Conservation (phyloP, 1,140 invertebrate species). For the Aphelinus atriplicis region DNA sequence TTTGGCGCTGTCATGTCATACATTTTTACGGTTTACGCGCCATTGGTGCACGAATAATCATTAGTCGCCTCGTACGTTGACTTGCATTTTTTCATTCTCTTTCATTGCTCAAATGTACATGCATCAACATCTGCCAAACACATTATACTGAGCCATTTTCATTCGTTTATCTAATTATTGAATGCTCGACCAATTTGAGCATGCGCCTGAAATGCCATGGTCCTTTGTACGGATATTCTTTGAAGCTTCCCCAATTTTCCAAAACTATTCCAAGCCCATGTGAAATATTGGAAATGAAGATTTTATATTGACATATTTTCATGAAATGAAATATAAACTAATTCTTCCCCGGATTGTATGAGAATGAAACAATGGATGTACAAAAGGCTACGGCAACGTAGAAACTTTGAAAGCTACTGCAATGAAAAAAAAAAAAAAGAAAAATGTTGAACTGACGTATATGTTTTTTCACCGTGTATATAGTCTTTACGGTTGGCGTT, state of each 20-base stretch:
- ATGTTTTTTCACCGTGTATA: conserved; percentile 51
- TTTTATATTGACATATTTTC: too few relatives aligned
- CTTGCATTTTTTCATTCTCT: conserved; percentile 23
- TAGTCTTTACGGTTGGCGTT: conserved; percentile 93
- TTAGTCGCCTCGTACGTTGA: conserved; percentile 15
- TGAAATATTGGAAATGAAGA: too few relatives aligned
- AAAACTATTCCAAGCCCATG: too few relatives aligned
- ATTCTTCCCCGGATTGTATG: too few relatives aligned
- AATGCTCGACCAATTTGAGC: background rate
- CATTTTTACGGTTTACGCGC: conserved; percentile 43
- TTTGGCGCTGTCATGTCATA: conserved; percentile 63
- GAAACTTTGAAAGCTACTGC: conserved; percentile 2
- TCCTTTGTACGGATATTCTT: background rate
- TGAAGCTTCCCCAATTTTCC: too few relatives aligned
- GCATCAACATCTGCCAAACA: conserved; percentile 1
- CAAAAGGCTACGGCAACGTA: background rate
- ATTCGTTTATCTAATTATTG: background rate
- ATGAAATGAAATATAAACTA: too few relatives aligned
- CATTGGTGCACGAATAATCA: background rate
- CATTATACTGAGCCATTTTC: background rate
- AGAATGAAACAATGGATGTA: background rate
- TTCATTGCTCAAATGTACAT: background rate
- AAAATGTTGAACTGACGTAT: conserved; percentile 23
- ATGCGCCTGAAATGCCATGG: conserved; percentile 10
- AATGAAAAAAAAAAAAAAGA: background rate